Conservation (phyloP, 2,888 invertebrate genomes). For the Timema cristinae region DNA sequence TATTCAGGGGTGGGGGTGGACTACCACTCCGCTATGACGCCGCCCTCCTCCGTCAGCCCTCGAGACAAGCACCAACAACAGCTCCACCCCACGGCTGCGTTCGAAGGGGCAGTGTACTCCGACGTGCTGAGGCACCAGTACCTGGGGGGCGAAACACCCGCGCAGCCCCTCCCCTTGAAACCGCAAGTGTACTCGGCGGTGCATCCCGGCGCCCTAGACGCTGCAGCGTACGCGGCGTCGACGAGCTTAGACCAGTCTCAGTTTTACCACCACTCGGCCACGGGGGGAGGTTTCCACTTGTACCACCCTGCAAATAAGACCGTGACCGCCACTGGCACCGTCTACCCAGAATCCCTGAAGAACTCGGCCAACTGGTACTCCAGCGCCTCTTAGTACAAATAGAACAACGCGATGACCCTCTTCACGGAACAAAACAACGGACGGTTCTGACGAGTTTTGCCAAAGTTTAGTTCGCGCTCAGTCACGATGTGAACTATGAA, state of each 20-base stretch:
- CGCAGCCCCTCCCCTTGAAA: constrained; percentile 73
- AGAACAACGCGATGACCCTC: not conserved
- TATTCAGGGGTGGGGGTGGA: constrained; percentile 57
- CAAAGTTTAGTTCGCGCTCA: no score
- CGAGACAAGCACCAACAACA: constrained; percentile 75
- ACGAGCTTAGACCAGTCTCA: constrained; percentile 71
- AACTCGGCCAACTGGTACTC: constrained; percentile 73
- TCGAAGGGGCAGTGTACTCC: constrained; percentile 34
- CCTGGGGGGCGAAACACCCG: constrained; percentile 58
- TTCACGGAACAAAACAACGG: not conserved
- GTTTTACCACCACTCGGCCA: constrained; percentile 71
- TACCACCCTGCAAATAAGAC: constrained; percentile 76
- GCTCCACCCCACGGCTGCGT: constrained; percentile 42
- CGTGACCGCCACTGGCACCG: constrained; percentile 35
- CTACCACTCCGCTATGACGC: constrained; percentile 93
- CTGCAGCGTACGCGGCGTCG: constrained; percentile 54
- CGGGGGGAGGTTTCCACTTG: constrained; percentile 77
- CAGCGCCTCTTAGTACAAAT: constrained; percentile 61
- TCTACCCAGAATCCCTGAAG: constrained; percentile 41
- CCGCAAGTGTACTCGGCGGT: constrained; percentile 82
- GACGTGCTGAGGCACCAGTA: constrained; percentile 58
- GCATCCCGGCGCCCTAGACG: constrained; percentile 51
- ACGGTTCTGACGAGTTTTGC: no score
- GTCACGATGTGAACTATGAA: no score
- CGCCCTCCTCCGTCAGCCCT: constrained; percentile 95